Base-by-base conservation (phyloP, 2,888 invertebrate genomes). In the Netelia inedita region DNA sequence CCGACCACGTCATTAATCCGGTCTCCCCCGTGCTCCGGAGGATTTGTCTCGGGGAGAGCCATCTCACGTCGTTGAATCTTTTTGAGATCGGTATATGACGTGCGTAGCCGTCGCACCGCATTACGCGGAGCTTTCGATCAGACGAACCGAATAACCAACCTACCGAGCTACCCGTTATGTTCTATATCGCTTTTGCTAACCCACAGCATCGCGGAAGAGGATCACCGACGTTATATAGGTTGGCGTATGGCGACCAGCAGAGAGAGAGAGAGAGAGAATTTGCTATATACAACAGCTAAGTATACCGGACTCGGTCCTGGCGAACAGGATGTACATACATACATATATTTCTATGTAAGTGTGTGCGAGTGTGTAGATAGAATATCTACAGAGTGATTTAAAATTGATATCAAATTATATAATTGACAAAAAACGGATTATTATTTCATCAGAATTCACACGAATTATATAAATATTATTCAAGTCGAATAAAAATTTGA, bases 41-140 rank as follows among this genome's bases (percentile, higher is more conserved):
- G 21, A 78, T 78, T 78, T 53, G 69, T 69, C 28, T 35, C 19
- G 35, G 23, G 43, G 16, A 41, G 46, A 75, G 59, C 21, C 69
- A 71, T 69, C 69, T 50, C 50, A 46, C 14, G 50, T 69, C 68
- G 46, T 59, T 57, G 57, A 57, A 78, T 46, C 61, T 69, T 46
- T 50, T 78, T 63, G 59, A 82, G 79, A 85, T 86, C 82, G 82
- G 61, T 61, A 66, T 28, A 23, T 21, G 23, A 23, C 14, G 46
- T 46, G 35, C 23, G 50, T 53, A 19, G 55, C 19, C 72, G 82
- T 79, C 73, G 57, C 78, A 50, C 78, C 46, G 46, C 71, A 79
- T 79, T 61, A 65, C 81, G 72, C 71, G 76, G 83, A 71, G 82
- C 80, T 86, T 85, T 79, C 73, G 80, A 87, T 87, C 63, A 73